Conservation (phyloP, 2,113 vertebrate genomes). For the human region GRCh38 chr13:28047001-28047500, state of each 20-base stretch:
- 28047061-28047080: neutral
- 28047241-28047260: neutral
- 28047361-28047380: neutral
- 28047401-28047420: neutral
- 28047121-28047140: neutral
- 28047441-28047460: no score
- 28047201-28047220: neutral
- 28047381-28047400: neutral
- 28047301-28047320: neutral
- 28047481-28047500: no score
- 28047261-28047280: neutral
- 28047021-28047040: neutral
- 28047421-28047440: neutral
- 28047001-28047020: neutral
- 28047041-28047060: accelerated
- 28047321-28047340: neutral
- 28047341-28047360: neutral
- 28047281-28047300: neutral
- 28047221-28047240: neutral
- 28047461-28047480: no score
- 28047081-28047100: neutral
- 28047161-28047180: neutral
- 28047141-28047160: neutral
- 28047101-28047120: neutral
- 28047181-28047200: neutral